Base-by-base conservation (phyloP, 1,140 invertebrate genomes). In the Homarus americanus region DNA sequence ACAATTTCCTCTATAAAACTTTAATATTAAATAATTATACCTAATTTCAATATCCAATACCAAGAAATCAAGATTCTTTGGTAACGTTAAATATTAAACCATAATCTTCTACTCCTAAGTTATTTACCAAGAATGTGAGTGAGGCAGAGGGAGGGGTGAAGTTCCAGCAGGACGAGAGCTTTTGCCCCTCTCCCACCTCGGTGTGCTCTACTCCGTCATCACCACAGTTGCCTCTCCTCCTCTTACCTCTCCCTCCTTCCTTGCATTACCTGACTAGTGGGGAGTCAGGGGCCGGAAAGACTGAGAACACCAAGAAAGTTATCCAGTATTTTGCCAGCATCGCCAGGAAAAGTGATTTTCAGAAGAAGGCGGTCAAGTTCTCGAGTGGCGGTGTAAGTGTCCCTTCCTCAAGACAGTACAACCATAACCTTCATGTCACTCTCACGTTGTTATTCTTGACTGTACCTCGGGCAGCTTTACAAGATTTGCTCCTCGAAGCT, bases 241-340 rank as follows among this genome's bases (percentile, higher is more conserved):
- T 79, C 32, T 66, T 89, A 79, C 44, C 40, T 28, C 72, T 44
- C 41, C 69, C 58, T 28, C 40, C 38, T 36, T 69, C 58, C 44
- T 44, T 88, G 79, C 44, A 79, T 89, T 41, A 82, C 79, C 87
- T 69, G 24, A 40, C n/a, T 91, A 92, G 92, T 91, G 96, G 96
- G 91, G 96, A 96, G 93, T 96, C 95, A 89, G 96, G 96, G 88
- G 96, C 96, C 76, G 96, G 96, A 90, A 96, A 96, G 94, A 96
- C 96, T 91, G 96, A 96, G 93, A 96, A 96, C 94, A 96, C 96
- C 41, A 96, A 96, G 93, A 96, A 96, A 93, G 96, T 96, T 80
- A 96, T 96, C 94, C 94, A 95, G 83, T 96, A 96, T 93, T 96
- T 96, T 93, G 96, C 96, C 82, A 94, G 94, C 85, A 95, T 96